A percentile compares a stretch with the other conserved stretches of the same genome.
These are phyloP conservation scores for Aphelenchoides besseyi DNA, from an alignment of 1,140 invertebrate species.

Conservation along the genomic window DNA sequence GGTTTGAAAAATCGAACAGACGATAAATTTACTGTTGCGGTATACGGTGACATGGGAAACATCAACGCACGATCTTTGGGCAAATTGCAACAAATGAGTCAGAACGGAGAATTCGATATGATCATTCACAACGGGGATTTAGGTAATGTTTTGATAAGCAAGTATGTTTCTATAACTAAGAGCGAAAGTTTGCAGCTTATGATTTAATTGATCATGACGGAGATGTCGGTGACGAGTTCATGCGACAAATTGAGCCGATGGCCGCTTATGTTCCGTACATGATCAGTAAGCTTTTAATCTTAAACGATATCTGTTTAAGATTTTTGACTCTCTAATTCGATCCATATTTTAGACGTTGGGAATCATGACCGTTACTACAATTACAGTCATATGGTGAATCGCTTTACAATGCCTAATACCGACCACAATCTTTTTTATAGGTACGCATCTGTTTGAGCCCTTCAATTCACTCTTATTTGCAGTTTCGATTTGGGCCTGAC, in stretches of 20 bases:
- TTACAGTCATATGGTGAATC: conserved; percentile 44
- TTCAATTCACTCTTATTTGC: background rate
- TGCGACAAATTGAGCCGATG: conserved; percentile 79
- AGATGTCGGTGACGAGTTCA: conserved; percentile 79
- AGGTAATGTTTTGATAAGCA: conserved; percentile 64
- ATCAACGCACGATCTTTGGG: conserved; percentile 66
- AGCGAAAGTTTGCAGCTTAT: conserved; percentile 75
- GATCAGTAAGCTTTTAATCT: too few species aligned
- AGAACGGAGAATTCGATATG: conserved; percentile 65
- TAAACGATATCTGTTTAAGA: too few species aligned
- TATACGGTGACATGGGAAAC: conserved; percentile 68
- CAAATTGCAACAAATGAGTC: conserved; percentile 63
- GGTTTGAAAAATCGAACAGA: conserved; percentile 49
- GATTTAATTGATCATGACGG: conserved; percentile 81
- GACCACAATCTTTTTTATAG: conserved; percentile 55
- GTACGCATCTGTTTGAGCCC: background rate
- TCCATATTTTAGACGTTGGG: too few species aligned
- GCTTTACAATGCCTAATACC: conserved; percentile 49
- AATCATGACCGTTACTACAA: conserved; percentile 75
- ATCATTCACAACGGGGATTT: conserved; percentile 65
- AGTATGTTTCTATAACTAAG: conserved; percentile 63
- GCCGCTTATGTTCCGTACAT: conserved; percentile 85
- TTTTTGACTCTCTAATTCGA: too few species aligned
- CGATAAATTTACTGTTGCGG: conserved; percentile 63
- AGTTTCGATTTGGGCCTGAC: conserved; percentile 76